Evolutionary conservation across 2,113 vertebrate genomes (phyloP), one percentile per base, ranked within the genome.

Genomic region (Silurus meridionalis): DNA sequence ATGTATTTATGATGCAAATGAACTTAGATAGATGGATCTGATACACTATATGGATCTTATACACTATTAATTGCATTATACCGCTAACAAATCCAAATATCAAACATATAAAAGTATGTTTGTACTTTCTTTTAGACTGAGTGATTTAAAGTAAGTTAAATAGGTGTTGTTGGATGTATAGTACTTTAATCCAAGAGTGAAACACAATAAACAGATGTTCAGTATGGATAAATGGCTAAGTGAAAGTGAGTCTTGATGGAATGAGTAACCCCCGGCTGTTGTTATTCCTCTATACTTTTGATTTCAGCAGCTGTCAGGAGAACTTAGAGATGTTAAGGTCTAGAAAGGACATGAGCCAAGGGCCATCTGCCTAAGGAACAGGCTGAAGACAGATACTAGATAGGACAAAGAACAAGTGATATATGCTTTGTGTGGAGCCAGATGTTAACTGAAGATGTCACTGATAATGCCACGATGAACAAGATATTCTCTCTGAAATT

Each of bases 231-330:
- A 67, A 86, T 84, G 69, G 57, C 17, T 79, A 60, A 21, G 37
- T 80, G 82, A 84, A 82, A 63, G 61, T 15, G 58, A 81, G 72
- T 64, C 79, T 83, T 67, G 37, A 72, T 67, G 83, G 72, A 83
- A 75, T 87, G 64, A 57, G 87, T 72, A 84, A 88, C 84, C 87
- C 50, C 91, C 90, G 90, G 91, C 89, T 91, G 90, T 89, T 91
- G 86, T 90, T 91, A 83, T 88, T 87, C 66, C 87, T 89, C 71
- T 88, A 63, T 88, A 66, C 61, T 84, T 89, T 88, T 90, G 89
- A 85, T 88, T 87, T 86, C 69, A 66, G 86, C 90, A 90, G 90
- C 90, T 91, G 91, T 87, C 85, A 80, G 52, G 84, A 90, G 82
- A 88, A 87, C 87, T 83, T 89, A 63, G 64, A 77, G 55, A 77